phyloP scores from a whole-genome alignment of 2,113 vertebrate species.

The Psittacara wagleri region DNA sequence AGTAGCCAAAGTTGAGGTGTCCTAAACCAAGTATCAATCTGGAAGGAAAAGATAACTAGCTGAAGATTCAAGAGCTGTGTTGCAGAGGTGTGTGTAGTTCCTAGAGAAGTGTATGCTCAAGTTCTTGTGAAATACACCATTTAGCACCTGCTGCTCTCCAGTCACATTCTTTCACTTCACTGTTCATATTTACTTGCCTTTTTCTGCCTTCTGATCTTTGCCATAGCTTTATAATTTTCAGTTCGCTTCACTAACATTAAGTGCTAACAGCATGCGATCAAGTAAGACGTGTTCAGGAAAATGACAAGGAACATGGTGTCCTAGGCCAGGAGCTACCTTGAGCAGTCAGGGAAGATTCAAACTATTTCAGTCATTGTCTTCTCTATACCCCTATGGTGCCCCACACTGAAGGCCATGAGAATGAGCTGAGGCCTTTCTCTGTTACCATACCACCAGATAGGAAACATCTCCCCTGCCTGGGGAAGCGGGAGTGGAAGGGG shows the following conservation, averaged over 20 bases:
- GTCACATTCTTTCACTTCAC: neutral
- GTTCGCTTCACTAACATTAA: neutral
- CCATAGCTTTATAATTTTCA: neutral
- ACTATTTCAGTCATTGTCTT: neutral
- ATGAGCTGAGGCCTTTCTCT: neutral
- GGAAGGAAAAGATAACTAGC: neutral
- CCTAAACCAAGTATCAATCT: conserved; percentile 4
- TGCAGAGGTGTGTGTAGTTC: neutral
- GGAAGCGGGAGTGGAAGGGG: neutral
- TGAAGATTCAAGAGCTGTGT: neutral
- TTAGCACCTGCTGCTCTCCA: neutral
- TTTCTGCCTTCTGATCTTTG: conserved; percentile 10
- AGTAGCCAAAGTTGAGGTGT: neutral
- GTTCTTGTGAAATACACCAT: conserved; percentile 7
- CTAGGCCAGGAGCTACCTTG: neutral
- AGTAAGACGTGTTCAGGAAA: neutral
- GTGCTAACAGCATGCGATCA: neutral
- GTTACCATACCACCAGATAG: neutral
- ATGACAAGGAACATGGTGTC: neutral
- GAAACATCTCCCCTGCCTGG: neutral
- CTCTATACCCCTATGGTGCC: neutral
- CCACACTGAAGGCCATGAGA: neutral
- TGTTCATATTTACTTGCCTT: conserved; percentile 30
- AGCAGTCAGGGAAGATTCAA: neutral
- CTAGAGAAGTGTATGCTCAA: neutral